Conservation (phyloP, 1,140 invertebrate genomes). For the Gryllus bimaculatus region DNA sequence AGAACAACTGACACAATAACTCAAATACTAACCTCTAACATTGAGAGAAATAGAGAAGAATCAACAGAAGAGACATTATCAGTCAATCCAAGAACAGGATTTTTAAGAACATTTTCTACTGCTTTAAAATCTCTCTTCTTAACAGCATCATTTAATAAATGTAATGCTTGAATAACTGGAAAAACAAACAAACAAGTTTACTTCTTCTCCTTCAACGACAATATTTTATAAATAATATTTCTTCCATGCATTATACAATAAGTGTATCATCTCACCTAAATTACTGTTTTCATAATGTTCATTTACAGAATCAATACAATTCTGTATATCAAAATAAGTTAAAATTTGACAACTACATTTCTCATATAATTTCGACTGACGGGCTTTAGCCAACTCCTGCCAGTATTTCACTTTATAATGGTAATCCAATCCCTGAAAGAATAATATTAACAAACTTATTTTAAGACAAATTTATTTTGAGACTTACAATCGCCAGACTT, state of each 20-base stretch:
- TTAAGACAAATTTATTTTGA: too few species aligned
- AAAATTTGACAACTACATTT: constrained; percentile 47
- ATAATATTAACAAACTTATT: not conserved
- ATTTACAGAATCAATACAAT: constrained; percentile 58
- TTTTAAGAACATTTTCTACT: constrained; percentile 41
- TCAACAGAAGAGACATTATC: constrained; percentile 41
- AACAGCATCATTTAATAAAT: constrained; percentile 49
- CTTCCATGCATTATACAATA: not conserved
- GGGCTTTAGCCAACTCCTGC: constrained; percentile 39
- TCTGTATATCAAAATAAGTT: constrained; percentile 59
- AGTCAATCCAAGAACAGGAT: constrained; percentile 44
- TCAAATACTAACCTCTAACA: constrained; percentile 46
- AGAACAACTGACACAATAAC: constrained; percentile 24
- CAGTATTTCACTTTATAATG: constrained; percentile 47
- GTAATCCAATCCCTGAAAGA: constrained; percentile 39
- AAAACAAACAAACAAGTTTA: constrained; percentile 23
- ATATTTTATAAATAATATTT: not conserved
- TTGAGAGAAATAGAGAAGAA: constrained; percentile 48
- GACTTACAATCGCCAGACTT: too few species aligned
- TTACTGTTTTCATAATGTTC: constrained; percentile 47
- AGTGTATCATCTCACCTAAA: constrained; percentile 42
- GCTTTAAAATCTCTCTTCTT: constrained; percentile 40
- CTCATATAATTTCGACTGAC: constrained; percentile 44
- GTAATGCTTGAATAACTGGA: constrained; percentile 41
- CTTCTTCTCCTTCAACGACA: not conserved